A percentile compares a stretch with the other conserved stretches of the same genome.
phyloP scores from a whole-genome alignment of 2,797 vertebrate species.

The Myripristis murdjan region DNA sequence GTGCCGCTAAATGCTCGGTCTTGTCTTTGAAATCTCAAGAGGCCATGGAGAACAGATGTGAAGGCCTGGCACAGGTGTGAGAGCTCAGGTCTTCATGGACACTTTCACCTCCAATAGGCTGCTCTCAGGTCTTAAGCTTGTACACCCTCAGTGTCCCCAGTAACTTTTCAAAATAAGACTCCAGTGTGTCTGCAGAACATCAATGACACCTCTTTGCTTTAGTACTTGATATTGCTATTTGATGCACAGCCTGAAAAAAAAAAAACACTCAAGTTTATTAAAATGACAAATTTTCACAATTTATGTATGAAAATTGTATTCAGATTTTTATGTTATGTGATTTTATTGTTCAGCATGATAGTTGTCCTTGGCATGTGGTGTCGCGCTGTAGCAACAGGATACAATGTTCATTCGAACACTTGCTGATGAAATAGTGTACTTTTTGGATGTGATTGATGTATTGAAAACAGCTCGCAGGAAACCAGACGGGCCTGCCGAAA shows the following conservation, averaged over 20 bases:
- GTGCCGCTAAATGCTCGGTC: conserved; percentile 48
- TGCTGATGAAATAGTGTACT: conserved; percentile 28
- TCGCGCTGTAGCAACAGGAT: not conserved
- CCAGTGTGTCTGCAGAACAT: too few relatives aligned
- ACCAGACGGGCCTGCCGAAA: conserved; percentile 43
- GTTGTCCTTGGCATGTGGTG: not conserved
- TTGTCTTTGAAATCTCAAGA: conserved; percentile 48
- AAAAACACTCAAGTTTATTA: not conserved
- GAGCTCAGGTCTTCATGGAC: conserved; percentile 33
- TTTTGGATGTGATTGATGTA: conserved; percentile 37
- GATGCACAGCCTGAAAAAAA: conserved; percentile 1
- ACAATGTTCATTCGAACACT: conserved; percentile 25
- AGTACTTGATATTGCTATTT: not conserved
- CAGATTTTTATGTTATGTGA: not conserved
- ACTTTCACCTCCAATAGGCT: conserved; percentile 47
- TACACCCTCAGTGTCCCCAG: too few relatives aligned
- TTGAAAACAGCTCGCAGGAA: conserved; percentile 54
- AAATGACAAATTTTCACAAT: not conserved
- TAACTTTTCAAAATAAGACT: too few relatives aligned
- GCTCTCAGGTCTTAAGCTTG: conserved; percentile 17
- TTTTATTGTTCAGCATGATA: not conserved
- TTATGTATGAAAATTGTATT: not conserved
- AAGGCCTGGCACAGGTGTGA: conserved; percentile 24
- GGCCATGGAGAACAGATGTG: conserved; percentile 60
- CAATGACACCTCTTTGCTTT: not conserved